Base-by-base conservation (phyloP, 1,140 invertebrate species). In the Drosophila triauraria region DNA sequence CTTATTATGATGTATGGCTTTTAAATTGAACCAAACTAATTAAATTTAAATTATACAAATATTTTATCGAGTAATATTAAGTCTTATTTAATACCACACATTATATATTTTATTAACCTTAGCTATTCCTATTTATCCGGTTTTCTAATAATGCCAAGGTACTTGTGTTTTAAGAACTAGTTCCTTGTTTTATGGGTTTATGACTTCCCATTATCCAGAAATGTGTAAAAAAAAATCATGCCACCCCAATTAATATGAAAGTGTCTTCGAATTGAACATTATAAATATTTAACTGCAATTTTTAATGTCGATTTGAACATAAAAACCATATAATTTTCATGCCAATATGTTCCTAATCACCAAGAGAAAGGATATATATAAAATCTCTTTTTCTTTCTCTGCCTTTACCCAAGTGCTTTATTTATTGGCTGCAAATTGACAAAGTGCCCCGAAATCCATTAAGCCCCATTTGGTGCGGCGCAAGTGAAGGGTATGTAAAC, bases 401-500 rank as follows among this genome's bases (percentile, higher is more conserved):
- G n/a, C 25, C 32, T 44, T 10, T 23, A 35, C 8, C 13, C 27
- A 44, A 38, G 9, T 32, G 42, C 20, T 15, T 25, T 57, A 40
- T 62, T 64, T 64, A 62, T 62, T 0, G 40, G 1, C n/a, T 35
- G 57, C 25, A 23, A 61, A 43, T 61, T 23, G 27, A 40, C 62
- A 54, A 54, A 62, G 20, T 23, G 56, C 17, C 42, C 7, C 8
- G 3, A 32, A 23, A 64, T 54, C 53, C 53, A 42, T 59, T 44
- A 35, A 7, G 46, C 58, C 32, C 58, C 63, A 63, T 46, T 47
- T 47, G 13, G 10, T 23, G 27, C 23, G 40, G 32, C 20, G 20
- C 62, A 12, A 70, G 67, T 70, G 67, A 72, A 60, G 69, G 69
- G 69, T 72, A 72, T 60, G 44, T 72, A 59, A 51, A 72, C 53